Evolutionary conservation across 2,888 invertebrate genomes (phyloP), one percentile per base, ranked within the genome.

Genomic region (Athalia circularis): DNA sequence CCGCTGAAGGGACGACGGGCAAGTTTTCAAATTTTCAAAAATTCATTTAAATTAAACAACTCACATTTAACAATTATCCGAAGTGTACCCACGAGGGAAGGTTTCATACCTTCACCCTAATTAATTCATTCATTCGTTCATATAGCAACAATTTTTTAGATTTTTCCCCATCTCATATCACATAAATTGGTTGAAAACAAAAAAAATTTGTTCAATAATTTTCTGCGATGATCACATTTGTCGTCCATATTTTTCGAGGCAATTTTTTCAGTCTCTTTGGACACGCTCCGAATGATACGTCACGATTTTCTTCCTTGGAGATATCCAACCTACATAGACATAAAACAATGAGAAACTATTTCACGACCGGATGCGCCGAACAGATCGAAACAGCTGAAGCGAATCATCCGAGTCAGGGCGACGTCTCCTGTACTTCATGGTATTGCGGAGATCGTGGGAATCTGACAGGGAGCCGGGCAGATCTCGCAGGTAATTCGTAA

Each of bases 401-500:
- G 72, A 15, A 78, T 59, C 47, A 64, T 13, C 45, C 61, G 29
- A 29, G 29, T 29, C 29, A 29, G 29, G 0, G 29, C 29, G 29
- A 29, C 29, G 29, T 29, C 29, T 29, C 29, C 29, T 29, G 29
- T 29, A 29, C 29, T 29, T 29, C 29, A 29, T 29, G 29, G 29
- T 29, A 29, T 29, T 29, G 29, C 29, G 4, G 4, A 68, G 52
- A 52, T 68, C 15, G 68, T 15, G 15, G 11, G 68, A 43, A 43
- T 50, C 68, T 54, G 68, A 45, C 72, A 59, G 72, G 47, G 45
- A 29, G 2, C 29, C 2, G 29, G 47, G 52, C 59, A 9, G 59
- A 72, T 72, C 77, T 77, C 61, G 64, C 79, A 57, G 75, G 79
- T 81, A 81, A 84, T 84, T 84, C 80, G 80, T 81, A 83, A 81